phyloP scores from a whole-genome alignment of 2,888 invertebrate species.

The Melinaea menophilus region DNA sequence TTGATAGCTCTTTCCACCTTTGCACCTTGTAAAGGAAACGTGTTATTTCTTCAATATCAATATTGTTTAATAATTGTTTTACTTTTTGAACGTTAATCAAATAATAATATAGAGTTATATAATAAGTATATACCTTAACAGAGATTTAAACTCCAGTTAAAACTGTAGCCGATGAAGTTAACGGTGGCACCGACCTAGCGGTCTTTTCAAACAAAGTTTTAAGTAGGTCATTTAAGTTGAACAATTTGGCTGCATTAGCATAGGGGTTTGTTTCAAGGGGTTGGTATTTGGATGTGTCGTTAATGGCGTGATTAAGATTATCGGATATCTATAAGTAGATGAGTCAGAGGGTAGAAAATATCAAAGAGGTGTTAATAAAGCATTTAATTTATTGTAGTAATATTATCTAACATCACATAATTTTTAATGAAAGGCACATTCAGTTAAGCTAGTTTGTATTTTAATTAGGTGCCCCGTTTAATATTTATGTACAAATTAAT shows the following conservation, averaged over 20 bases:
- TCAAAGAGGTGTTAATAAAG: slow-evolving; percentile 30
- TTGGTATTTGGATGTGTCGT: slow-evolving; percentile 45
- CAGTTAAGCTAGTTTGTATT: slow-evolving; percentile 47
- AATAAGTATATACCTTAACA: background rate
- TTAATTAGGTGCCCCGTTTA: slow-evolving; percentile 49
- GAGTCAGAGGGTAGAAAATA: slow-evolving; percentile 27
- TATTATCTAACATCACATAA: slow-evolving; percentile 63
- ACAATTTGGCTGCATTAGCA: slow-evolving; percentile 60
- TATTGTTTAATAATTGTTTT: too few species aligned
- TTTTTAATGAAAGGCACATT: slow-evolving; percentile 61
- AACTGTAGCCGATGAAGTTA: slow-evolving; percentile 11
- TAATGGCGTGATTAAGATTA: slow-evolving; percentile 46
- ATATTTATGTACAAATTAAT: slow-evolving; percentile 31
- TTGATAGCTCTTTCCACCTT: too few species aligned
- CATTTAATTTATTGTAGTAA: slow-evolving; percentile 44
- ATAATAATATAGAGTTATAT: too few species aligned
- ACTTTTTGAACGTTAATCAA: too few species aligned
- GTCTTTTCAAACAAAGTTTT: slow-evolving; percentile 45
- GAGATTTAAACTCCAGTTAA: slow-evolving; percentile 18
- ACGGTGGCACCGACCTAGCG: slow-evolving; percentile 38
- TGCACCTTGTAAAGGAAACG: too few species aligned
- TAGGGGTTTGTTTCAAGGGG: slow-evolving; percentile 55
- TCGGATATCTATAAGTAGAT: slow-evolving; percentile 33
- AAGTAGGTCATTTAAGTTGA: slow-evolving; percentile 62
- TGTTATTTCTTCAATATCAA: too few species aligned